Conservation (phyloP, 64 coral and sea anemone species). For the Astreopora myriophthalma region DNA sequence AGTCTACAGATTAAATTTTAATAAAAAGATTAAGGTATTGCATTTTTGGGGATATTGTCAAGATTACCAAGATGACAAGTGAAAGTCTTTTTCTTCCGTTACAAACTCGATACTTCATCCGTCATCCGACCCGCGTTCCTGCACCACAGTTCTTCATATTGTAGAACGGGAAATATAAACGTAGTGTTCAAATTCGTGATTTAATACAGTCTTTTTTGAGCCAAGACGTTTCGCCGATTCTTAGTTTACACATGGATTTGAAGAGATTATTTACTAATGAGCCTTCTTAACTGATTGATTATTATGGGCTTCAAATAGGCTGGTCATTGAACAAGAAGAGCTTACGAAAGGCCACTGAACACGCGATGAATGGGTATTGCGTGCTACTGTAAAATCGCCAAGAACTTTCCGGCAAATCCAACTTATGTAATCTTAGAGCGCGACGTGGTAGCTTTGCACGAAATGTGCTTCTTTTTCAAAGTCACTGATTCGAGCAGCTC, state of each 20-base stretch:
- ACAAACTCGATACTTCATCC: neutral
- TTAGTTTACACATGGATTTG: slow-evolving; percentile 41
- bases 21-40: slow-evolving; percentile 76
- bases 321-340: slow-evolving; percentile 37
- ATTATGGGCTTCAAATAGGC: too few species aligned
- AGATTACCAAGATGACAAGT: slow-evolving; percentile 18
- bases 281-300: slow-evolving; percentile 44
- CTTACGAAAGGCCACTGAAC: slow-evolving; percentile 1
- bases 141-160: neutral
- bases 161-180: neutral
- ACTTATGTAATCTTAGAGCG: neutral
- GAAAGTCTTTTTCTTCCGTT: neutral
- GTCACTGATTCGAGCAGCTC: neutral
- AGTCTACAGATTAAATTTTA: slow-evolving; percentile 74
- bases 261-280: slow-evolving; percentile 56
- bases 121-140: too few species aligned
- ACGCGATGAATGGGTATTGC: slow-evolving; percentile 26
- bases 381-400: neutral
- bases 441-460: neutral
- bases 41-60: slow-evolving; percentile 75
- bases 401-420: slow-evolving; percentile 16
- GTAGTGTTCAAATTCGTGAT: neutral
- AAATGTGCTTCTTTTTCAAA: neutral
- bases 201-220: neutral
- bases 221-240: neutral